Evolutionary conservation across 53 echinoderm and acorn worm species (phyloP).

Genomic region (Apostichopus leukothele): DNA sequence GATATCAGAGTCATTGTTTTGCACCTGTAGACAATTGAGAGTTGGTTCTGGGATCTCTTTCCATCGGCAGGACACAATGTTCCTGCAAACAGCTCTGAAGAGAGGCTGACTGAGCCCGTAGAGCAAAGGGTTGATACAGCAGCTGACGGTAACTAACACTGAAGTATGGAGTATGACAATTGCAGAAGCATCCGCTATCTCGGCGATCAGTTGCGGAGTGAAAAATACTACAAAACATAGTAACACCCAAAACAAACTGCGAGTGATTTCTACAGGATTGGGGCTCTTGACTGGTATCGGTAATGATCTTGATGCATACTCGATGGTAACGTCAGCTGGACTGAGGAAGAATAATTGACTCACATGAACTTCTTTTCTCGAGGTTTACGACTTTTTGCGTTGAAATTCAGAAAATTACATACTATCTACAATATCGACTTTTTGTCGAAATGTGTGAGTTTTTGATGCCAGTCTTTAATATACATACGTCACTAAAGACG

Average conservation of each 20-base stretch:
- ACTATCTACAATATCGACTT: too few relatives aligned
- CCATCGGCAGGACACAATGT: not conserved
- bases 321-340: not conserved
- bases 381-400: too few relatives aligned
- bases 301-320: not conserved
- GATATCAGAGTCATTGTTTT: not conserved
- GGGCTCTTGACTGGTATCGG: too few relatives aligned
- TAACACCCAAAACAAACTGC: not conserved
- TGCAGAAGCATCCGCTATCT: not conserved
- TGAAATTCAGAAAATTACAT: too few relatives aligned
- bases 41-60: constrained; percentile 27
- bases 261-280: constrained; percentile 14
- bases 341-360: too few relatives aligned
- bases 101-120: constrained; percentile 24
- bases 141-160: not conserved
- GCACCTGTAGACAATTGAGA: not conserved
- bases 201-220: not conserved
- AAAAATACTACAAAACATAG: not conserved
- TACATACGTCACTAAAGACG: too few relatives aligned
- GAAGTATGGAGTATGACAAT: constrained; percentile 15
- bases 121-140: constrained; percentile 20
- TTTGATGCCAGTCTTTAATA: too few relatives aligned
- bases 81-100: constrained; percentile 14
- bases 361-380: too few relatives aligned
- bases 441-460: too few relatives aligned